Evolutionary conservation across 1,140 invertebrate genomes (phyloP).

Genomic region (Trichomalopsis sarcophagae): DNA sequence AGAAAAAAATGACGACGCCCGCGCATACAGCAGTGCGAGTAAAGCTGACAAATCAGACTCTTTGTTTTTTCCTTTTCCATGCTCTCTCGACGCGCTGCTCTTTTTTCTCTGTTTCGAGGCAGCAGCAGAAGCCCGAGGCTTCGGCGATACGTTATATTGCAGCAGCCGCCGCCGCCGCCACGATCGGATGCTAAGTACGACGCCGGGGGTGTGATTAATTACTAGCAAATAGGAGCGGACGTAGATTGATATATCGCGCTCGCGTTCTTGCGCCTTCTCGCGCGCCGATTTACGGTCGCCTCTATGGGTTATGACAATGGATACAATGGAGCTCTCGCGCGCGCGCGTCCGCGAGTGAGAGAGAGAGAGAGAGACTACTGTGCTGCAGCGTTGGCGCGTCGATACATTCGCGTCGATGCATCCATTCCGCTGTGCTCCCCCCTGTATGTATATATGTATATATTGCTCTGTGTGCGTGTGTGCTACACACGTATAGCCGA

Average conservation of each 20-base stretch:
- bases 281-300: slow-evolving; percentile 68
- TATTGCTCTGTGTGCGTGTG: neutral
- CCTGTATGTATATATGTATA: neutral
- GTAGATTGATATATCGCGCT: slow-evolving; percentile 70
- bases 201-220: slow-evolving; percentile 70
- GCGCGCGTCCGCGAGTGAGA: neutral
- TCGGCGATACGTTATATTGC: slow-evolving; percentile 62
- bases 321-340: slow-evolving; percentile 52
- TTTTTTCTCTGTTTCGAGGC: slow-evolving; percentile 25
- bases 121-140: slow-evolving; percentile 39
- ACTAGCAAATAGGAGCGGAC: slow-evolving; percentile 70
- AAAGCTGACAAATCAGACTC: slow-evolving; percentile 26
- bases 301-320: slow-evolving; percentile 70
- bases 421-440: neutral
- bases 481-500: neutral
- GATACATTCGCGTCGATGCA: slow-evolving; percentile 43
- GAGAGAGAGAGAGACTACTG: neutral
- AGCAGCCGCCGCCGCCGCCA: slow-evolving; percentile 40
- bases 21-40: neutral
- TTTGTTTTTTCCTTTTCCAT: slow-evolving; percentile 10
- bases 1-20: slow-evolving; percentile 8
- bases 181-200: slow-evolving; percentile 68
- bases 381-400: neutral
- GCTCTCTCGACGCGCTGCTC: neutral
- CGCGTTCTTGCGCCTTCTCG: slow-evolving; percentile 63